Conservation (phyloP, 2,113 vertebrate species). For the Sylvilagus bachmani region DNA sequence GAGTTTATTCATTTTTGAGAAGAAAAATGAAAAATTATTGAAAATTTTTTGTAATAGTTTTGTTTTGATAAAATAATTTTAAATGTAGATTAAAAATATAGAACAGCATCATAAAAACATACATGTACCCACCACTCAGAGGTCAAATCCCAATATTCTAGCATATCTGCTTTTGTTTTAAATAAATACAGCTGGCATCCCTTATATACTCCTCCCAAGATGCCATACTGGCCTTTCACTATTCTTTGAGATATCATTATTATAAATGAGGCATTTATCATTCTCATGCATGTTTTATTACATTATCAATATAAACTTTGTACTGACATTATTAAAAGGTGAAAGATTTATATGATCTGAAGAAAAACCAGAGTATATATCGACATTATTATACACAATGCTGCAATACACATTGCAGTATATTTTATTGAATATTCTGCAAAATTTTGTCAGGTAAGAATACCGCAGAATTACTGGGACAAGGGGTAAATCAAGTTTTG, state of each 20-base stretch:
- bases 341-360: too few relatives aligned
- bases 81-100: not conserved
- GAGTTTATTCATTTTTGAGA: slow-evolving; percentile 1
- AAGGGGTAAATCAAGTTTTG: not conserved
- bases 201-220: not conserved
- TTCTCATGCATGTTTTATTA: not conserved
- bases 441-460: not conserved
- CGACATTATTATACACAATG: not conserved
- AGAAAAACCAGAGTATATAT: too few relatives aligned
- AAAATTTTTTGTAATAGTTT: slow-evolving; percentile 8
- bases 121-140: not conserved
- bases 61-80: slow-evolving; percentile 11
- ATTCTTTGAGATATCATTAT: not conserved
- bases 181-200: not conserved
- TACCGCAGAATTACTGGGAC: not conserved
- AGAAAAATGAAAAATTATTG: slow-evolving; percentile 7
- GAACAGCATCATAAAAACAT: slow-evolving; percentile 7
- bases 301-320: not conserved
- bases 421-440: not conserved
- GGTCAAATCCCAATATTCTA: not conserved
- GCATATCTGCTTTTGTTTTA: not conserved
- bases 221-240: not conserved
- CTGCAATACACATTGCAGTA: not conserved
- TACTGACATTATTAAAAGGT: not conserved
- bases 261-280: not conserved